A percentile compares a stretch with the other conserved stretches of the same genome.
Evolutionary conservation across 2,113 vertebrate species (phyloP).

Genomic region (Macquaria ambigua): DNA sequence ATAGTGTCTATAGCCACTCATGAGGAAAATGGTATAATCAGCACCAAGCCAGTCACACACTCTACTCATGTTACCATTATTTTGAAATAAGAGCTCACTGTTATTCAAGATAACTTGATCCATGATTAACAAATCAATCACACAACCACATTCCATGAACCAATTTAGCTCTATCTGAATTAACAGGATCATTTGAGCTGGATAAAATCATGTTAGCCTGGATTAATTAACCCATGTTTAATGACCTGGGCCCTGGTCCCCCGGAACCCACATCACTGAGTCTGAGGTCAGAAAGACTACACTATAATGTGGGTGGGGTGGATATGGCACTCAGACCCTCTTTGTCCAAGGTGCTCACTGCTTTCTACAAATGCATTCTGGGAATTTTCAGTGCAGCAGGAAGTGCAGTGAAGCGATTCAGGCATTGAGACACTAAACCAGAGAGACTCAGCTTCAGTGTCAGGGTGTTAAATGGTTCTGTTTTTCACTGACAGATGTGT

Average conservation of each 20-base stretch:
- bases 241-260: neutral
- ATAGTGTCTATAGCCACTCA: too few species aligned
- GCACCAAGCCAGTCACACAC: too few species aligned
- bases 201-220: too few species aligned
- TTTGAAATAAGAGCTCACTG: too few species aligned
- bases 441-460: conserved; percentile 32
- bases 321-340: neutral
- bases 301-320: neutral
- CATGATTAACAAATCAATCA: too few species aligned
- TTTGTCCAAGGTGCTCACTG: neutral
- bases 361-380: conserved; percentile 10
- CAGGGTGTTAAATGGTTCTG: conserved; percentile 61
- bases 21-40: too few species aligned
- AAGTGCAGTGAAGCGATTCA: conserved; percentile 38
- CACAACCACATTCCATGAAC: too few species aligned
- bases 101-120: too few species aligned
- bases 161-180: too few species aligned
- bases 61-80: too few species aligned
- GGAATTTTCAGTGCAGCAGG: conserved; percentile 20
- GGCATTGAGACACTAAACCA: conserved; percentile 19
- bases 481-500: conserved; percentile 59
- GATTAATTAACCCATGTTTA: neutral
- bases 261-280: neutral
- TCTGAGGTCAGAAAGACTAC: neutral
- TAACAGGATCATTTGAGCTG: too few species aligned